Evolutionary conservation across 1,140 invertebrate genomes (phyloP), one percentile per base, ranked within the genome.

Genomic region (Aphelinus atriplicis): DNA sequence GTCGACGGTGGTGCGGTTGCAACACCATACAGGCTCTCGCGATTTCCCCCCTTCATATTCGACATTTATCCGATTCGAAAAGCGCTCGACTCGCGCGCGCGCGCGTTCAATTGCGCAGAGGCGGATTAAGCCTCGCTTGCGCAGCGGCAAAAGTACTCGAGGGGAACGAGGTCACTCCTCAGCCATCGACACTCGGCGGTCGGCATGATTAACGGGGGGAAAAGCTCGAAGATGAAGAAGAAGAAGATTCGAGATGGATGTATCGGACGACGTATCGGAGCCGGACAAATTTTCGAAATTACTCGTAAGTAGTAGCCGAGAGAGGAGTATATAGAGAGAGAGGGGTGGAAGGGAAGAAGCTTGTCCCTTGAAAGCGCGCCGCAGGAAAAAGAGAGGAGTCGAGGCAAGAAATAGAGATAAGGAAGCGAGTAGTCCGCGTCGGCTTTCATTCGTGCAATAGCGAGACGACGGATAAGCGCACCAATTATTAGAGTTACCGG

Each of bases 401-500:
- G 26, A 26, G 26, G 26, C 26, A 26, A 26, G 26, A 26, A 26
- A 26, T 26, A 26, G 26, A 26, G 26, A 26, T 26, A 26, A 26
- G 26, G 26, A 64, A 64, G 7, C 7, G 48, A 64, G 47, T 10
- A 2, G 50, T 50, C 26, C 45, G 47, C 9, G 10, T 55, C 69
- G 57, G 55, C 56, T 58, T 58, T 64, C 64, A 68, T 75, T 58
- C 70, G 58, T 76, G 7, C 3, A 45, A 56, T 64, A 69, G 71
- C 76, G 74, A 79, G 78, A 80, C 79, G 76, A 77, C 78, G 80
- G 80, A 81, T 83, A 81, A 84, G 80, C 81, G 66, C 58, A 80
- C 73, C 84, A 82, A 84, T 84, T 85, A 85, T 84, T 81, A 83
- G 79, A 80, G 80, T 84, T 81, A 79, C 78, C 78, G 75, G 79